These are phyloP conservation scores for Hyperoplus immaculatus DNA, from an alignment of 2,797 vertebrate genomes.

Conservation along the genomic window DNA sequence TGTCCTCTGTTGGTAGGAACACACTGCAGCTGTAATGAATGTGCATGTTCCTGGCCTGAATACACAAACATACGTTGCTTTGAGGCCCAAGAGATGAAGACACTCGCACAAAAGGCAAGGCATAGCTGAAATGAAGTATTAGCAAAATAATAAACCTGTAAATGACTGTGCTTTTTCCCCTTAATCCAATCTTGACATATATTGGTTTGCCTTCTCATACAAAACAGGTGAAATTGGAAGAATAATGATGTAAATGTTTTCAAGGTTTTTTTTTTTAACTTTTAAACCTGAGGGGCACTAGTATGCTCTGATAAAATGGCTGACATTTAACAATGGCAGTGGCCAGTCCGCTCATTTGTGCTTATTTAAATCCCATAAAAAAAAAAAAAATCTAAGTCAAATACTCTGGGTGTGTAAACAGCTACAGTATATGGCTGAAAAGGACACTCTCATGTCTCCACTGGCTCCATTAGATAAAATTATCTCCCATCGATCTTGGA, in stretches of 20 bases:
- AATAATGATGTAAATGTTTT: background rate
- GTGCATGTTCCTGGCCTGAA: constrained; percentile 51
- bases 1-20: constrained; percentile 42
- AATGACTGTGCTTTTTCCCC: too few relatives aligned
- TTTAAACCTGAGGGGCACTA: background rate
- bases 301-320: background rate
- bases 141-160: too few relatives aligned
- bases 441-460: constrained; percentile 47
- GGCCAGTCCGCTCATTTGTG: constrained; percentile 18
- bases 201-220: background rate
- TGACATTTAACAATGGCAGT: constrained; percentile 3
- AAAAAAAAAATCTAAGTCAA: constrained; percentile 18
- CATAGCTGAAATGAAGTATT: background rate
- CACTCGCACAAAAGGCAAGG: background rate
- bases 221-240: background rate
- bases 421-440: constrained; percentile 28
- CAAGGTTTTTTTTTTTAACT: background rate
- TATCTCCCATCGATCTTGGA: constrained; percentile 70
- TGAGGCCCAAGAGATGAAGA: constrained; percentile 22
- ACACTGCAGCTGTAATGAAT: constrained; percentile 41
- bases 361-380: constrained; percentile 28
- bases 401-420: constrained; percentile 37
- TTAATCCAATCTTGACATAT: background rate
- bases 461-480: constrained; percentile 77
- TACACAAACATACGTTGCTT: constrained; percentile 12